A percentile compares a stretch with the other conserved stretches of the same genome.
Conservation (phyloP, 1,140 invertebrate species). For the Papilio dardanus region DNA sequence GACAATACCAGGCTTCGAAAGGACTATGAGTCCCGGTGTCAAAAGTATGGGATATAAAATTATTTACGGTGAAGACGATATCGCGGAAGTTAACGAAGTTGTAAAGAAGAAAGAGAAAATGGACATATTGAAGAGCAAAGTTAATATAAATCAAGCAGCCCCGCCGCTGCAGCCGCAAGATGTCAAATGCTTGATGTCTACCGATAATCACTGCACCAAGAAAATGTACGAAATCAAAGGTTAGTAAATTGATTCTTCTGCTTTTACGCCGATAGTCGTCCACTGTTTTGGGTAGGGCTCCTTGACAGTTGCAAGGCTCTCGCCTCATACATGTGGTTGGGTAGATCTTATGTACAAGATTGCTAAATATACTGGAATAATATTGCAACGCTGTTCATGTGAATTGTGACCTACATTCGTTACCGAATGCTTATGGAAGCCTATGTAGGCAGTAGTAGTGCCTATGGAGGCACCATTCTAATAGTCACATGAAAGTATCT, state of each 20-base stretch:
- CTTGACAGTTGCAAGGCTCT: not conserved
- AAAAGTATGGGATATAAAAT: slow-evolving; percentile 59
- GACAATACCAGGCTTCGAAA: slow-evolving; percentile 54
- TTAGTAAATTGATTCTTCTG: slow-evolving; percentile 49
- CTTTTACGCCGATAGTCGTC: not conserved
- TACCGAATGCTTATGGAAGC: too few relatives aligned
- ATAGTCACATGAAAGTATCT: not conserved
- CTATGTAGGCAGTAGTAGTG: too few relatives aligned
- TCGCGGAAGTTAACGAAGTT: slow-evolving; percentile 61
- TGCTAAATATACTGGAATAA: too few relatives aligned
- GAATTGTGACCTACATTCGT: too few relatives aligned
- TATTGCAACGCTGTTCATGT: too few relatives aligned
- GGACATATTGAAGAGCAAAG: slow-evolving; percentile 48
- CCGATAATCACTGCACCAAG: slow-evolving; percentile 65
- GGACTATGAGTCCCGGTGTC: slow-evolving; percentile 56
- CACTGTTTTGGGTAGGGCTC: too few relatives aligned
- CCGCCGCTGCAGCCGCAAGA: slow-evolving; percentile 59
- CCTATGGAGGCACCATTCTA: too few relatives aligned
- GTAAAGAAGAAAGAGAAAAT: slow-evolving; percentile 44
- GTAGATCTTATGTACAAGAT: too few relatives aligned
- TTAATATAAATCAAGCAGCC: slow-evolving; percentile 53
- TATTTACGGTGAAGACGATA: slow-evolving; percentile 67
- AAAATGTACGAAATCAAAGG: slow-evolving; percentile 69
- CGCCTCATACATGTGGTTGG: too few relatives aligned
- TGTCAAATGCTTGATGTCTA: slow-evolving; percentile 75